phyloP scores from a whole-genome alignment of 2,888 invertebrate species.

The Agapostemon virescens region DNA sequence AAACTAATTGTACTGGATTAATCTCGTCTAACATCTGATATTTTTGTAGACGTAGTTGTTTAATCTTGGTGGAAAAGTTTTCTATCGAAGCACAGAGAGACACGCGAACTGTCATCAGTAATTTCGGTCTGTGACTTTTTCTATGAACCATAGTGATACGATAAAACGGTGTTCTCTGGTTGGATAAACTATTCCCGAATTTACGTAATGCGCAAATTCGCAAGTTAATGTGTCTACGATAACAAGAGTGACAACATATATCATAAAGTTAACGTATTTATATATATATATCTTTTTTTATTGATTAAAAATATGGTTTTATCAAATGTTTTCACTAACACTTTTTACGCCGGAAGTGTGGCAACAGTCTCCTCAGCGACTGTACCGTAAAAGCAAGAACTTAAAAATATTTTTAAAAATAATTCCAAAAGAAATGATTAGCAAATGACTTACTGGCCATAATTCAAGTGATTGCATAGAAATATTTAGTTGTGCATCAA shows the following conservation, averaged over 20 bases:
- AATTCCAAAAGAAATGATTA: not conserved
- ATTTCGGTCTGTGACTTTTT: conserved; percentile 49
- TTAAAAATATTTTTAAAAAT: not conserved
- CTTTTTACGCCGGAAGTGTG: not conserved
- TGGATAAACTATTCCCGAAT: conserved; percentile 57
- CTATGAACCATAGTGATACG: conserved; percentile 65
- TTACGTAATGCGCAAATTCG: conserved; percentile 66
- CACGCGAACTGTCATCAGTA: not conserved
- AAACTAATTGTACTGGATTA: not conserved
- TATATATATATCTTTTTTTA: not conserved
- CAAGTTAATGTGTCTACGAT: conserved; percentile 40
- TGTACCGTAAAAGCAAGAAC: not conserved
- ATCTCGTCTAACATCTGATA: not conserved
- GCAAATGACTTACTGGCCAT: not conserved
- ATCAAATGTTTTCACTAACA: not conserved
- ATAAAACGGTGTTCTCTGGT: conserved; percentile 65
- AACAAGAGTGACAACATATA: conserved; percentile 41
- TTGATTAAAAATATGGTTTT: not conserved
- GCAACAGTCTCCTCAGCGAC: not conserved
- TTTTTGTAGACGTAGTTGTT: not conserved
- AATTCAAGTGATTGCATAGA: not conserved
- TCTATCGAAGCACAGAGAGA: not conserved
- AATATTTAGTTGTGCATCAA: not conserved
- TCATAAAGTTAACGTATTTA: not conserved
- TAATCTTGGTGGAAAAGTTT: conserved; percentile 2